Percentiles rank a stretch among this genome's conserved stretches.
These are phyloP conservation scores for Mareca strepera DNA, from an alignment of 2,797 vertebrate genomes.

Conservation along the genomic window DNA sequence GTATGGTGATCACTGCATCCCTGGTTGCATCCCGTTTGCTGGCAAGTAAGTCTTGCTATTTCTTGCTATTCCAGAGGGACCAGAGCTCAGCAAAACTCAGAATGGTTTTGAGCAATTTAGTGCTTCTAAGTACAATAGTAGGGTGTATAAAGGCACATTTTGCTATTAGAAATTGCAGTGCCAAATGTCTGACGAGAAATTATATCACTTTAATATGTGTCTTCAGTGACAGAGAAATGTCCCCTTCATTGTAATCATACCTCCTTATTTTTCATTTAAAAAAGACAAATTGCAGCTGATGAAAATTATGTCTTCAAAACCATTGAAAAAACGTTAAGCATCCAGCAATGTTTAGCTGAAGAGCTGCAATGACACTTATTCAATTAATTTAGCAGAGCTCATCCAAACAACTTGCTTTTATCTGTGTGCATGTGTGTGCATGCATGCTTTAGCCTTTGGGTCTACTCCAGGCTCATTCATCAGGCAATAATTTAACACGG, in stretches of 20 bases:
- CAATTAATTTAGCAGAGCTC: neutral
- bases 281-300: neutral
- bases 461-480: neutral
- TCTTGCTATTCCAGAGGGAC: neutral
- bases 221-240: neutral
- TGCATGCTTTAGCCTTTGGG: neutral
- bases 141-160: neutral
- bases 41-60: neutral
- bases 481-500: neutral
- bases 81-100: neutral
- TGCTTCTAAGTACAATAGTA: neutral
- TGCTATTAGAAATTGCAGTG: neutral
- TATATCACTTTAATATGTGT: neutral
- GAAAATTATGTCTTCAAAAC: neutral
- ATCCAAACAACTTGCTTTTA: neutral
- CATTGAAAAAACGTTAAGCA: neutral
- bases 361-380: neutral
- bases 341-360: neutral
- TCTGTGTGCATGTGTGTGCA: neutral
- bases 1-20: no score
- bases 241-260: neutral
- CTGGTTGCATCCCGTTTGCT: neutral
- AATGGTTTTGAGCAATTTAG: neutral
- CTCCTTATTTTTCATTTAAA: neutral
- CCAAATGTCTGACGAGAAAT: neutral